These are phyloP conservation scores for Oscheius sp. DNA, from an alignment of 2,888 invertebrate genomes.

Conservation along the genomic window DNA sequence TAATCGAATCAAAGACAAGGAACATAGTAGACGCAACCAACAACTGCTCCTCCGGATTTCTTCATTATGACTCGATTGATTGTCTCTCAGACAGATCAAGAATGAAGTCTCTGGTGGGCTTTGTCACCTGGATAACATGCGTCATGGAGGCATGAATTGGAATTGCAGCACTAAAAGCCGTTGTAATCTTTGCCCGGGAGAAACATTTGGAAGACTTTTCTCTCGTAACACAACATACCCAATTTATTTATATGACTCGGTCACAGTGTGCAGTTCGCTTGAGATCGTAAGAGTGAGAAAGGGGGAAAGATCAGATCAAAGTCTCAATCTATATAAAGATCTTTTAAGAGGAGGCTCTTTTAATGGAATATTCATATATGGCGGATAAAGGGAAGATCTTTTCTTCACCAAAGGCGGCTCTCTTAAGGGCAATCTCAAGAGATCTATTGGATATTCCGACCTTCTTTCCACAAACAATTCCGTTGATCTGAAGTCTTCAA, in stretches of 20 bases:
- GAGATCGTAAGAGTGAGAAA: not conserved
- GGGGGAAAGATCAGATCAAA: not conserved
- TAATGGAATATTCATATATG: constrained; percentile 7
- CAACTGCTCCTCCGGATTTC: not conserved
- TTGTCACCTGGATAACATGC: too few relatives aligned
- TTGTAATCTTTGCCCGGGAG: not conserved
- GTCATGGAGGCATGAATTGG: too few relatives aligned
- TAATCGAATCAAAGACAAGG: not conserved
- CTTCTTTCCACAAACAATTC: constrained; percentile 26
- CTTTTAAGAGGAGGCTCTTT: constrained; percentile 28
- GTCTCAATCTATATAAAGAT: not conserved
- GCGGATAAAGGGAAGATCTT: constrained; percentile 9
- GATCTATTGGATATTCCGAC: constrained; percentile 23
- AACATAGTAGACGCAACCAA: not conserved
- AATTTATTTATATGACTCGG: constrained; percentile 29
- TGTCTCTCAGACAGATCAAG: too few relatives aligned
- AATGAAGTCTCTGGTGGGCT: too few relatives aligned
- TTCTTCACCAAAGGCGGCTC: constrained; percentile 25
- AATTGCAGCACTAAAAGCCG: not conserved
- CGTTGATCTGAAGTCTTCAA: constrained; percentile 22
- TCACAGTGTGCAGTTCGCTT: constrained; percentile 14
- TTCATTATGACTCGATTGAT: not conserved
- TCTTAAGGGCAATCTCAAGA: constrained; percentile 19
- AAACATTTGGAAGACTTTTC: not conserved
- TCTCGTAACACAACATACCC: constrained; percentile 21